A percentile compares a stretch with the other conserved stretches of the same genome.
These are phyloP conservation scores for Atta texana DNA, from an alignment of 1,140 invertebrate genomes.

Conservation along the genomic window DNA sequence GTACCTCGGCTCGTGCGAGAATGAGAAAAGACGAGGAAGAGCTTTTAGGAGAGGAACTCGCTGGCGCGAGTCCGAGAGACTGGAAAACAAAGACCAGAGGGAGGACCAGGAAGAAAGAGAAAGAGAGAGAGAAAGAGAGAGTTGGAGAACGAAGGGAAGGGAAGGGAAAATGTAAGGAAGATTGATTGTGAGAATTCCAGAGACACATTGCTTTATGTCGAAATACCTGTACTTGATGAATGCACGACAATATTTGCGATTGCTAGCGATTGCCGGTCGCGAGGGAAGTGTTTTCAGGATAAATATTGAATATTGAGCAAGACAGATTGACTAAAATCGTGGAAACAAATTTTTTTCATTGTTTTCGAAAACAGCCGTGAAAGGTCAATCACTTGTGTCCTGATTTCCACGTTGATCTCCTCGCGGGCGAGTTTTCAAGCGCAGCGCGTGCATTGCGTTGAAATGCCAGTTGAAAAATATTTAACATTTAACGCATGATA, in stretches of 20 bases:
- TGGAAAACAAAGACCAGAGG: constrained; percentile 8
- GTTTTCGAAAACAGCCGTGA: constrained; percentile 47
- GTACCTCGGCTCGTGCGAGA: constrained; percentile 35
- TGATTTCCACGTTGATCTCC: constrained; percentile 4
- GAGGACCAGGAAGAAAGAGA: not conserved
- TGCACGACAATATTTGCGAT: constrained; percentile 41
- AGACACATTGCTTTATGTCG: constrained; percentile 33
- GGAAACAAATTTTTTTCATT: constrained; percentile 38
- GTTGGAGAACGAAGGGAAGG: no score
- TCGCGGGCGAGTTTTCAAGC: not conserved
- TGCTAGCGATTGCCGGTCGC: constrained; percentile 30
- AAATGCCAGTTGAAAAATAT: constrained; percentile 39
- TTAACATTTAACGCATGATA: constrained; percentile 10
- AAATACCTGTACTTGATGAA: constrained; percentile 44
- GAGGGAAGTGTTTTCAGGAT: constrained; percentile 27
- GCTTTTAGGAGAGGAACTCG: not conserved
- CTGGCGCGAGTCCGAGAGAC: not conserved
- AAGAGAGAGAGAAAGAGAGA: not conserved
- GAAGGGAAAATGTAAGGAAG: constrained; percentile 22
- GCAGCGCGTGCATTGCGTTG: not conserved
- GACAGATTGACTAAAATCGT: constrained; percentile 51
- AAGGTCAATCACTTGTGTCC: constrained; percentile 48
- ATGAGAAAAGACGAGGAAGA: constrained; percentile 40
- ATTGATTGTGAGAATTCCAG: constrained; percentile 68
- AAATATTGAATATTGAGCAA: constrained; percentile 56